These are phyloP conservation scores for Bursaphelenchus okinawaensis DNA, from an alignment of 2,888 invertebrate species.

Conservation along the genomic window DNA sequence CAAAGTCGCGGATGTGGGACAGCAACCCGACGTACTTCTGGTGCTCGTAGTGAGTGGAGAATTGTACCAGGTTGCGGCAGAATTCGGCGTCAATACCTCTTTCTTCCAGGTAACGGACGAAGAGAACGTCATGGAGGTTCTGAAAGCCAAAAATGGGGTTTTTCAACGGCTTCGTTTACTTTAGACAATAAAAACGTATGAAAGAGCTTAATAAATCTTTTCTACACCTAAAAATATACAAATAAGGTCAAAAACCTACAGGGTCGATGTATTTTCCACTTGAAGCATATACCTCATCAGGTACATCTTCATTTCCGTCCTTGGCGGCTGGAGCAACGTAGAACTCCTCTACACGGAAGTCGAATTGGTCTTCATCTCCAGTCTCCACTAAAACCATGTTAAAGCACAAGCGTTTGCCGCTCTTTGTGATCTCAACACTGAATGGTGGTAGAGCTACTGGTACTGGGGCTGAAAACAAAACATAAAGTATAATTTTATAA, in stretches of 20 bases:
- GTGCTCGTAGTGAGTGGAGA: conserved; percentile 88
- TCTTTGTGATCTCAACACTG: conserved; percentile 76
- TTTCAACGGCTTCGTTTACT: no score
- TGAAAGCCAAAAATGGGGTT: no score
- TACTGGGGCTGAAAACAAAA: conserved; percentile 37
- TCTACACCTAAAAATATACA: no score
- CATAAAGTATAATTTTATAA: no score
- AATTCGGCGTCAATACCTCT: conserved; percentile 90
- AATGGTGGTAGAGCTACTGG: conserved; percentile 78
- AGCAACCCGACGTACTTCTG: conserved; percentile 80
- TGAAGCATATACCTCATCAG: conserved; percentile 77
- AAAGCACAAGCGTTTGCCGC: conserved; percentile 63
- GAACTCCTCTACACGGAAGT: conserved; percentile 87
- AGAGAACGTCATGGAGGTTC: conserved; percentile 54
- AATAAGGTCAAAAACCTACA: conserved; percentile 64
- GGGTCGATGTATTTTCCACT: conserved; percentile 88
- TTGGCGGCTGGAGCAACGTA: conserved; percentile 65
- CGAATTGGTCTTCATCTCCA: conserved; percentile 58
- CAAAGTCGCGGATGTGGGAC: conserved; percentile 79
- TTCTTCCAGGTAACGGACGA: conserved; percentile 91
- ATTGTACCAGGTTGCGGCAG: conserved; percentile 77
- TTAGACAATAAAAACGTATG: not conserved
- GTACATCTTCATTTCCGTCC: conserved; percentile 72
- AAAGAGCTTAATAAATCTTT: no score
- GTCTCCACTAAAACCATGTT: conserved; percentile 47